Evolutionary conservation across 2,888 invertebrate genomes (phyloP).

Genomic region (Hylaea fasciaria): DNA sequence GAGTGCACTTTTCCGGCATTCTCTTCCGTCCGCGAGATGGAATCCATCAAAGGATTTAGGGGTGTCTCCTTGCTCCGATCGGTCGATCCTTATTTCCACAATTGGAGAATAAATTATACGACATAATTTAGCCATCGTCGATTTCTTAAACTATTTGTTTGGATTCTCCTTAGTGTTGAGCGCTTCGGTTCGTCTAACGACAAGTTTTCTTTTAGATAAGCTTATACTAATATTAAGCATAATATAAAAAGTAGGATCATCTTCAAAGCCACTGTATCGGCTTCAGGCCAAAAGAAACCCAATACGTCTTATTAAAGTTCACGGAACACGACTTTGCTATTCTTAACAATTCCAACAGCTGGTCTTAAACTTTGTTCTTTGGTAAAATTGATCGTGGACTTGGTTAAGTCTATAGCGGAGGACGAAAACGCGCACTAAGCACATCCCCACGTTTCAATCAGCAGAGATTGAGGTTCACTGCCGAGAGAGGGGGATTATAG

Average conservation of each 20-base stretch:
- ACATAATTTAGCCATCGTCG: slow-evolving; percentile 66
- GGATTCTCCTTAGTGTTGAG: not conserved
- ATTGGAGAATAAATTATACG: slow-evolving; percentile 79
- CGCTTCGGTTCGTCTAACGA: too few relatives aligned
- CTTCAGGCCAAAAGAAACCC: not conserved
- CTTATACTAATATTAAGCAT: not conserved
- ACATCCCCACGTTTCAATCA: slow-evolving; percentile 75
- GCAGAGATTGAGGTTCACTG: slow-evolving; percentile 67
- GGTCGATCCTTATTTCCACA: slow-evolving; percentile 71
- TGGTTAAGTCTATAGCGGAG: slow-evolving; percentile 35
- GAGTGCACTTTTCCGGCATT: slow-evolving; percentile 74
- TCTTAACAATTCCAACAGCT: slow-evolving; percentile 20
- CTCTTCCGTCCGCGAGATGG: slow-evolving; percentile 55
- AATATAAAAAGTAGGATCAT: not conserved
- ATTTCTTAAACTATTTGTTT: slow-evolving; percentile 54
- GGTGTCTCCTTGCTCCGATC: slow-evolving; percentile 68
- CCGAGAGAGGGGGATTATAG: slow-evolving; percentile 59
- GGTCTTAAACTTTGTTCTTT: slow-evolving; percentile 21
- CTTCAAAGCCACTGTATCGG: not conserved
- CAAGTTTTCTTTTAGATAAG: not conserved
- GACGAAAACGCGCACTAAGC: slow-evolving; percentile 67
- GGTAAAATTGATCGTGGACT: slow-evolving; percentile 28
- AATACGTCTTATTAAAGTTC: slow-evolving; percentile 12
- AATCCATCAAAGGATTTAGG: slow-evolving; percentile 84
- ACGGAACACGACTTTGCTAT: slow-evolving; percentile 8